Percentiles rank a stretch among this genome's conserved stretches.
These are phyloP conservation scores for Oscheius onirici DNA, from an alignment of 2,888 invertebrate genomes.

Conservation along the genomic window DNA sequence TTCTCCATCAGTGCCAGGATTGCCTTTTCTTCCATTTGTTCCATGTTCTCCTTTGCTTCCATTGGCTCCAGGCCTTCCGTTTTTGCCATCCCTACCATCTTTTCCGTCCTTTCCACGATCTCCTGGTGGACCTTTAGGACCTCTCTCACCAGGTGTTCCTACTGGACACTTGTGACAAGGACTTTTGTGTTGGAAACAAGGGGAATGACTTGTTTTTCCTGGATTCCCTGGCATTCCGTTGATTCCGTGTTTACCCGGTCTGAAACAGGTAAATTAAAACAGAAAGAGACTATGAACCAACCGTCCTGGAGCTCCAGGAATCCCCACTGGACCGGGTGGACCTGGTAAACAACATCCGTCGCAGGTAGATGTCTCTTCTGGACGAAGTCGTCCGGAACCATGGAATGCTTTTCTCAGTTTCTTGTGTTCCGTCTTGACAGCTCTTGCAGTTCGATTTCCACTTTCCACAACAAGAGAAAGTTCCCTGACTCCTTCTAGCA, in stretches of 20 bases:
- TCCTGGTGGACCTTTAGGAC: constrained; percentile 35
- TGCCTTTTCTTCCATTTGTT: background rate
- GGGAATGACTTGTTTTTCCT: constrained; percentile 30
- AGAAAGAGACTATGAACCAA: background rate
- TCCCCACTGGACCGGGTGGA: constrained; percentile 44
- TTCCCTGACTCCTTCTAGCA: constrained; percentile 39
- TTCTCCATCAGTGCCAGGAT: constrained; percentile 32
- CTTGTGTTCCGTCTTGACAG: constrained; percentile 28
- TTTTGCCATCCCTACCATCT: constrained; percentile 44
- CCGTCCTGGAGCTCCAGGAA: constrained; percentile 19
- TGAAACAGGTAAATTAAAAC: background rate
- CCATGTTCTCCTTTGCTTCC: constrained; percentile 12
- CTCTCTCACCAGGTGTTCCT: constrained; percentile 48
- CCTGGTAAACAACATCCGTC: constrained; percentile 63
- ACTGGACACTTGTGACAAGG: constrained; percentile 44
- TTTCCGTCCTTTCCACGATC: constrained; percentile 27
- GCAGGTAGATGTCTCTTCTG: constrained; percentile 34
- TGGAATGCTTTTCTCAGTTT: constrained; percentile 26
- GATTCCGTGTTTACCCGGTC: constrained; percentile 16
- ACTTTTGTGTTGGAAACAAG: constrained; percentile 35
- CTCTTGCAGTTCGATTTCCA: constrained; percentile 26
- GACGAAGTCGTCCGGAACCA: constrained; percentile 17
- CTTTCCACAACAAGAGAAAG: constrained; percentile 8
- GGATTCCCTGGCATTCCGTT: constrained; percentile 34
- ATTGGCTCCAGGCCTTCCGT: constrained; percentile 35